Base-by-base conservation (phyloP, 2,888 invertebrate species). In the Cordilura impudica region DNA sequence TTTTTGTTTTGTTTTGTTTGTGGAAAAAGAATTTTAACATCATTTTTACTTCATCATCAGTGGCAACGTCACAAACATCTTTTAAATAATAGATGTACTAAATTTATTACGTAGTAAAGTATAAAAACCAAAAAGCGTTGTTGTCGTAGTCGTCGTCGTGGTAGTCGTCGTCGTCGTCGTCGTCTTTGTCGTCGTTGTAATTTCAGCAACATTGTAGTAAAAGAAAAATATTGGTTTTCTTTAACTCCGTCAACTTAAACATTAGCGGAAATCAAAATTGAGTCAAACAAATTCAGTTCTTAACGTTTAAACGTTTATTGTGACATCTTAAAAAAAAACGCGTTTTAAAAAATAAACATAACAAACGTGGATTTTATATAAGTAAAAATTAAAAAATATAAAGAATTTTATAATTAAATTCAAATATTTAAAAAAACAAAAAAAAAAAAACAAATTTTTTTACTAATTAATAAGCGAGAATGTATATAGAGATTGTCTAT, bases 61-160 rank as follows among this genome's bases (percentile, higher is more conserved):
- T 12, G 14, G 35, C 35, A 58, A 66, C 31, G 54, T 56, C 65
- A 43, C 26, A 39, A 4, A 39, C 56, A 43, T 26, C 19, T 49
- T 39, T 31, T 23, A 58, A 65, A 66, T 56, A 29, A 51, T 73
- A 51, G 39, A 56, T 31, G 43, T 53, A 45, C 71, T 8, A 54
- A 35, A 63, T 65, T 56, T 54, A 56, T 31, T 19, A 54, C 26
- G 61, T 61, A 72, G 63, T 54, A 72, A 63, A 71, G 29, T 39
- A 14, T 19, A 71, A 18, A n/a, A 70, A 12, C 21, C 26, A 1
- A 5, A 61, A 10, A 12, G 26, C 26, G 56, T 51, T 39, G 16
- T 47, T 47, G 54, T 39, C 47, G 56, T 19, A 51, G 10, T 51
- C 10, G n/a, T 19, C n/a, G 43, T 47, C 29, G 39, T 56, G 45